Conservation (phyloP, 1,140 invertebrate genomes). For the Laupala kohalensis region DNA sequence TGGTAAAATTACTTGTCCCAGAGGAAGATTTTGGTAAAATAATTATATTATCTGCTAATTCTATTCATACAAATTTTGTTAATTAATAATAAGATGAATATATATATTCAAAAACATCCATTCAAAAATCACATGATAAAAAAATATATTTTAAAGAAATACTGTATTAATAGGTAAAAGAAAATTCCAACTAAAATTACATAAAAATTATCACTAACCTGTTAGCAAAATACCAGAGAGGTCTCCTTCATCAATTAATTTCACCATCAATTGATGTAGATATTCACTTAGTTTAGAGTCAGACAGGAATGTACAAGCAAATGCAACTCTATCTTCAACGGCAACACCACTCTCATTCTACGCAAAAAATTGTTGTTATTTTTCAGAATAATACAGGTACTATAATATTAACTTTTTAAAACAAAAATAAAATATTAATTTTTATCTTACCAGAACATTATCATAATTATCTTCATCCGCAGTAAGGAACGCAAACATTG, state of each 20-base stretch:
- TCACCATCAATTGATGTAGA: conserved; percentile 52
- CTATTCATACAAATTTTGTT: not conserved
- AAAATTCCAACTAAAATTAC: not conserved
- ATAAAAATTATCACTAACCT: conserved; percentile 32
- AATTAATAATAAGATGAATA: not conserved
- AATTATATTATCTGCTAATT: not conserved
- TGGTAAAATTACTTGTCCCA: not conserved
- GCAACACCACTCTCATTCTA: conserved; percentile 67
- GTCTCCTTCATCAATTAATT: conserved; percentile 62
- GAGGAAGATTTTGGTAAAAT: not conserved
- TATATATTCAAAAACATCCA: not conserved
- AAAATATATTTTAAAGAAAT: too few relatives aligned
- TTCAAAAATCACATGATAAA: too few relatives aligned
- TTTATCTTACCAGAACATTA: conserved; percentile 54
- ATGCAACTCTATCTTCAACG: conserved; percentile 82
- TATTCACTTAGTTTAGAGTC: conserved; percentile 69
- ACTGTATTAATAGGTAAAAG: too few relatives aligned
- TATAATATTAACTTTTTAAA: not conserved
- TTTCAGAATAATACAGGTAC: conserved; percentile 12
- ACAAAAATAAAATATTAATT: not conserved
- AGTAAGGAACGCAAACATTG: conserved; percentile 84
- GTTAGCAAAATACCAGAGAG: conserved; percentile 77
- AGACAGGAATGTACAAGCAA: conserved; percentile 78
- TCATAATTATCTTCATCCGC: conserved; percentile 66
- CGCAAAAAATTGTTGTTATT: conserved; percentile 18